Evolutionary conservation across 2,113 vertebrate genomes (phyloP), one percentile per base, ranked within the genome.

Genomic region (Oreamnos americanus): DNA sequence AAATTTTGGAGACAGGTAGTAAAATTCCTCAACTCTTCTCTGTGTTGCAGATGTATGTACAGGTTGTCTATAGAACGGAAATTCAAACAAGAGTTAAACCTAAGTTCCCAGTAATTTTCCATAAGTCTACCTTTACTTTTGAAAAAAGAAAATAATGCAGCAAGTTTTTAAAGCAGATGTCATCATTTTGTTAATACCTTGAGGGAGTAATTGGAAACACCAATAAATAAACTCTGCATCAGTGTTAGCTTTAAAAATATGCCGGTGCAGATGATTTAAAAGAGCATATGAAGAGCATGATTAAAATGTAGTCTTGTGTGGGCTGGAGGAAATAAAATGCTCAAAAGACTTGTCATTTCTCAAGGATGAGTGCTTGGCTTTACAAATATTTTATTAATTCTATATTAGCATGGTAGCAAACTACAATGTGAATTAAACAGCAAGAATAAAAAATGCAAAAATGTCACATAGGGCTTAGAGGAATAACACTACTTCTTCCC

Each of bases 261-360:
- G 93, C 58, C 36, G 30, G 79, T 60, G 39, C 45, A 89, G 62
- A 45, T 91, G 57, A 96, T 95, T 86, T 97, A 94, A 97, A 81
- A 97, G 92, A 95, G 71, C 96, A 93, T 87, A 33, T 83, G 92
- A 98, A 47, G 15, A 96, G 5, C 64, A 74, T 82, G 92, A 88
- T 91, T 91, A 91, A 91, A 94, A 91, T 83, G 36, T 81, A 79
- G 45, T 88, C 81, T 67, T 94, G 76, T 97, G 81, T 97, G 87
- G 90, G 97, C 97, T 97, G 81, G 67, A 97, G 84, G 92, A 94
- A 95, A 94, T 79, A 95, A 94, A 98, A 85, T 86, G 47, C 86
- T 94, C 76, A 67, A 23, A 84, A 82, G 79, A 85, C 26, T 85
- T 74, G 13, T 78, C 28, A 49, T 89, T 96, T 86, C 67, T 96